These are phyloP conservation scores for Lamellibrachia satsuma DNA, from an alignment of 2,888 invertebrate genomes.

Conservation along the genomic window DNA sequence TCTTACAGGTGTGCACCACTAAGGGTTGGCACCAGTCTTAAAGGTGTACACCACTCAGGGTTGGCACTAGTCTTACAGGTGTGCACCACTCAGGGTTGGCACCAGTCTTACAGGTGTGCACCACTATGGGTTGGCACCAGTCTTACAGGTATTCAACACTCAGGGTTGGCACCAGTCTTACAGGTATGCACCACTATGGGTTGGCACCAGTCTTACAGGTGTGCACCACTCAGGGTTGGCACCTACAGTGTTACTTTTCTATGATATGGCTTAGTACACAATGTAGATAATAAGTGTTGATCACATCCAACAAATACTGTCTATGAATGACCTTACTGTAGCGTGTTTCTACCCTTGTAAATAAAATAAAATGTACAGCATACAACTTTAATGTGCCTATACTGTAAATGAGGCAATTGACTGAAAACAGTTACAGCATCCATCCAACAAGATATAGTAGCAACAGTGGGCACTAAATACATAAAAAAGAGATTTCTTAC, in stretches of 20 bases:
- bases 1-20: too few relatives aligned
- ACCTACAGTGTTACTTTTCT: background rate
- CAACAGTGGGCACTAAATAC: background rate
- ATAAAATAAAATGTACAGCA: conserved; percentile 8
- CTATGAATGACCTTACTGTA: background rate
- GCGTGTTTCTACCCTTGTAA: background rate
- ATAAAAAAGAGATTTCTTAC: background rate
- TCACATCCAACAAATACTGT: background rate
- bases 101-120: too few relatives aligned
- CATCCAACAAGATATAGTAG: background rate
- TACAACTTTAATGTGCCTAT: background rate
- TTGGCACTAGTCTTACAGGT: too few relatives aligned
- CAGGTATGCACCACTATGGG: too few relatives aligned
- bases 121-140: too few relatives aligned
- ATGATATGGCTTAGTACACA: background rate
- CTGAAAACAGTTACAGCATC: background rate
- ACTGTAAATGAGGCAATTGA: background rate
- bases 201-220: too few relatives aligned
- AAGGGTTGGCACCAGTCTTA: too few relatives aligned
- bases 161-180: too few relatives aligned
- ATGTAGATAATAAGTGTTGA: background rate
- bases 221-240: too few relatives aligned
- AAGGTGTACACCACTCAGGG: too few relatives aligned
- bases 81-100: too few relatives aligned
- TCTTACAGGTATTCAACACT: too few relatives aligned